Conservation (phyloP, 1,140 invertebrate genomes). For the Rhyzopertha dominica region DNA sequence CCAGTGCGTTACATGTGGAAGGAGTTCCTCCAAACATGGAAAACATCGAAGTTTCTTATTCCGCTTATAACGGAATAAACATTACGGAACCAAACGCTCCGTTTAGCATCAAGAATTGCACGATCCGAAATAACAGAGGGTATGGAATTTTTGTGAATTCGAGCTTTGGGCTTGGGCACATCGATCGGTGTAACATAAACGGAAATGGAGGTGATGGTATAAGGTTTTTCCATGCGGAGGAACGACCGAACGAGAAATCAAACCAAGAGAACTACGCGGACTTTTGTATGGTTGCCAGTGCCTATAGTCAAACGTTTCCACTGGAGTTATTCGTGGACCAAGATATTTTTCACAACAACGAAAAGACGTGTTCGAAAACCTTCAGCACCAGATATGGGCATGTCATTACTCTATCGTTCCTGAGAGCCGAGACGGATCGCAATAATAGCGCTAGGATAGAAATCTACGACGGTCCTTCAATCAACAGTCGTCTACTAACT, state of each 20-base stretch:
- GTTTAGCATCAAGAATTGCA: constrained; percentile 73
- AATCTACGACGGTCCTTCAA: constrained; percentile 71
- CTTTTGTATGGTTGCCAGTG: constrained; percentile 77
- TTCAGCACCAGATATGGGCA: constrained; percentile 73
- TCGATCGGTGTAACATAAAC: constrained; percentile 66
- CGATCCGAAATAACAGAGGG: constrained; percentile 78
- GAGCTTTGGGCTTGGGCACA: constrained; percentile 66
- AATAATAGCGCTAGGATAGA: constrained; percentile 69
- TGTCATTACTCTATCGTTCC: constrained; percentile 76
- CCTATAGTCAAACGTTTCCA: constrained; percentile 76
- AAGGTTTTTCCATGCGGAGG: constrained; percentile 76
- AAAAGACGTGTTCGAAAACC: constrained; percentile 67
- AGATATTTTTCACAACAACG: constrained; percentile 59
- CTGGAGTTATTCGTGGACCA: constrained; percentile 72
- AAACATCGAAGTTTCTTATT: constrained; percentile 72
- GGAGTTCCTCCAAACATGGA: constrained; percentile 83
- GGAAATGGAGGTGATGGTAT: constrained; percentile 84
- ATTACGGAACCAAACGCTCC: constrained; percentile 79
- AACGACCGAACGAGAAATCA: constrained; percentile 61
- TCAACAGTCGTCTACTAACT: constrained; percentile 63
- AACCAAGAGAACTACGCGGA: constrained; percentile 68
- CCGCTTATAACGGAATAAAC: constrained; percentile 89
- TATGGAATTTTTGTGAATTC: constrained; percentile 88
- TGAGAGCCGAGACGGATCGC: constrained; percentile 67
- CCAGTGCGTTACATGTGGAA: constrained; percentile 79